Evolutionary conservation across 2,797 vertebrate genomes (phyloP), one percentile per base, ranked within the genome.

Genomic region (Merluccius polli): DNA sequence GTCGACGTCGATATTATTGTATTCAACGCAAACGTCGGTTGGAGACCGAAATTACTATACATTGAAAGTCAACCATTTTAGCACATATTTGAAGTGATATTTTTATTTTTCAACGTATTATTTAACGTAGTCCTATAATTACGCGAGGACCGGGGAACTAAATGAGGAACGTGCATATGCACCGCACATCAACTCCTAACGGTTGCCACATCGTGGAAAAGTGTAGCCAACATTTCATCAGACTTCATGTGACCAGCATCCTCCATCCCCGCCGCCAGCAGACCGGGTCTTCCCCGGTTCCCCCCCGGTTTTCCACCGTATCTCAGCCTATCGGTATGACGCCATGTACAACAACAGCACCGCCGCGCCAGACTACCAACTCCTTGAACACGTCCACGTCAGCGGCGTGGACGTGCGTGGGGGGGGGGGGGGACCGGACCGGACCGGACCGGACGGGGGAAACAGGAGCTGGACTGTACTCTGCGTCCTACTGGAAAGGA

Each of bases 361-460:
- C 59, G 7, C 59, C n/a, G 33, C 33, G 3, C n/a, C n/a, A n/a
- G 4, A 24, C 52, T 5, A 24, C 52, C 52, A 59, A 24, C 21
- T 59, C 21, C 3, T 48, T 48, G 44, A 48, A 59, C 0, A 75
- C 70, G 79, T 94, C 94, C 94, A 94, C 94, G 94, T 94, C 93
- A 94, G 90, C 94, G 90, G 38, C 85, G 44, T 71, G 52, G n/a
- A n/a, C n/a, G n/a, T n/a, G n/a, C n/a, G n/a, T n/a, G n/a, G n/a
- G n/a, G n/a, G n/a, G n/a, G n/a, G n/a, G n/a, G n/a, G n/a, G n/a
- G n/a, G n/a, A n/a, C n/a, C n/a, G n/a, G n/a, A n/a, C n/a, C n/a
- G n/a, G n/a, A n/a, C 70, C 11, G 73, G 69, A 72, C 76, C 29
- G 73, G n/a, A 35, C 65, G 31, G 59, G 72, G 75, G 70, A 74